Evolutionary conservation across 1,140 invertebrate genomes (phyloP).

Genomic region (Chionoecetes opilio): DNA sequence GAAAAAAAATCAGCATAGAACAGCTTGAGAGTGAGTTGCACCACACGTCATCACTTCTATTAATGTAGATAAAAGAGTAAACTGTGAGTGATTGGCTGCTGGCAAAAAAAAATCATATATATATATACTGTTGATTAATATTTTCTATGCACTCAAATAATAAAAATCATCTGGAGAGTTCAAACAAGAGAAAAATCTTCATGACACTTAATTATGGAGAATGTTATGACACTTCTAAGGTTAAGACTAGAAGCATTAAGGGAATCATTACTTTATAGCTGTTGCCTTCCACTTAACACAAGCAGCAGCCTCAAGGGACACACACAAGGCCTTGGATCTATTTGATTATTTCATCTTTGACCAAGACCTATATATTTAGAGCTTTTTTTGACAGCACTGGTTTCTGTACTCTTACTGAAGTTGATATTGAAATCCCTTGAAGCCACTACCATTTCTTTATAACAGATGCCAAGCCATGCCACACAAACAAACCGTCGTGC

Average conservation of each 20-base stretch:
- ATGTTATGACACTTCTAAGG: not conserved
- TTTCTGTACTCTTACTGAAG: not conserved
- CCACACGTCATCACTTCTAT: constrained; percentile 8
- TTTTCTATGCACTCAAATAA: too few relatives aligned
- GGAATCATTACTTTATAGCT: not conserved
- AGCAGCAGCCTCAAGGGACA: not conserved
- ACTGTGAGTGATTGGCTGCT: not conserved
- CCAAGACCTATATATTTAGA: too few relatives aligned
- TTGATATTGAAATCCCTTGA: not conserved
- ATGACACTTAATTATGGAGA: not conserved
- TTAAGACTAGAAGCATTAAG: not conserved
- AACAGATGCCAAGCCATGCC: not conserved
- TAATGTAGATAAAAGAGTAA: not conserved
- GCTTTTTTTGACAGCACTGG: too few relatives aligned
- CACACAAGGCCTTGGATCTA: not conserved
- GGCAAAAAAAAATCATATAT: not conserved
- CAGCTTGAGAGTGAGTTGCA: not conserved
- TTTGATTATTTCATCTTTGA: not conserved
- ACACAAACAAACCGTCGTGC: not conserved
- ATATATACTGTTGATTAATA: not conserved
- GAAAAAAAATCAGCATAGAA: not conserved
- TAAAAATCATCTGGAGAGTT: not conserved
- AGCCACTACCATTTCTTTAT: not conserved
- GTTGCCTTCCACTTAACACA: not conserved
- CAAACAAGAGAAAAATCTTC: not conserved